Evolutionary conservation across 1,140 invertebrate species (phyloP), one percentile per base, ranked within the genome.

Genomic region (Tetraneura akinire): DNA sequence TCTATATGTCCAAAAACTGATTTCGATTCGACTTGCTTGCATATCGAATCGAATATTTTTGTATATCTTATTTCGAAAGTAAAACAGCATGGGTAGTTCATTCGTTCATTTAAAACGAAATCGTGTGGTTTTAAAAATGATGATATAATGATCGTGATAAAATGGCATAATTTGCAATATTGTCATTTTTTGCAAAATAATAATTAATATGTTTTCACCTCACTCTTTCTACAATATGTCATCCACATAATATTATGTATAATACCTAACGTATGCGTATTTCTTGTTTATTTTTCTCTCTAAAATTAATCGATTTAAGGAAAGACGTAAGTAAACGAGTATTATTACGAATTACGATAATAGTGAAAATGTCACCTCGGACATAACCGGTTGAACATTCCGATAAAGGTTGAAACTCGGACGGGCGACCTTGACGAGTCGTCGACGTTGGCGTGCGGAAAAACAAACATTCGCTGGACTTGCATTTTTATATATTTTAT

Each of bases 291-390:
- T 23, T 53, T 37, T 37, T 37, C 8, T 37, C 32, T 57, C 32
- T 76, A 57, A 57, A 47, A 45, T 45, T 68, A 78, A 78, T 60
- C 74, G 74, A 78, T 76, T n/a, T 60, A 78, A 78, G 51, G 71
- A 74, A 45, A 37, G 21, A 78, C 37, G 53, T 18, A 55, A 76
- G 37, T 29, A 51, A 32, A n/a, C n/a, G n/a, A n/a, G n/a, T n/a
- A n/a, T n/a, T n/a, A n/a, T n/a, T n/a, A n/a, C n/a, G 71, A 57
- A 76, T 76, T 76, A 78, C 55, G 55, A 60, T 62, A 78, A 45
- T 78, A 62, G 74, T 47, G 74, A 78, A 78, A 78, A 78, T 78
- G 74, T 78, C 74, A 78, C 74, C 71, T 78, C 74, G 55, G 55
- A 62, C 32, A 60, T 55, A 78, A 78, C 74, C 74, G 74, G 74